Evolutionary conservation across 2,888 invertebrate species (phyloP).

Genomic region (Agonopterix subpropinquella): DNA sequence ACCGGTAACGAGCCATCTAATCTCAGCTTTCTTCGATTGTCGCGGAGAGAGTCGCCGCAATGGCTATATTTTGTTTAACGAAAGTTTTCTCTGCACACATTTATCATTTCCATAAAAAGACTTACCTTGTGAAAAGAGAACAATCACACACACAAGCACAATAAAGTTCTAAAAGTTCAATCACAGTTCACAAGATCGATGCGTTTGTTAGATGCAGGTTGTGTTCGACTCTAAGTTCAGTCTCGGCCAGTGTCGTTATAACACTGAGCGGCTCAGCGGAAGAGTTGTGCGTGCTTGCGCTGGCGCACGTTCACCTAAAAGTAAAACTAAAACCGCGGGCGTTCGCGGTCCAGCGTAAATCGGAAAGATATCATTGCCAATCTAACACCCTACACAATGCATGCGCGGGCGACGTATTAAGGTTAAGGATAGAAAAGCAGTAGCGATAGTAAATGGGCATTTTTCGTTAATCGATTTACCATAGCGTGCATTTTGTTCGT

Average conservation of each 20-base stretch:
- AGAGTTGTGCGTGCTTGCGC: constrained; percentile 56
- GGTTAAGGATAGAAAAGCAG: constrained; percentile 65
- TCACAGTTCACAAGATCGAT: constrained; percentile 49
- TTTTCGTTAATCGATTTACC: constrained; percentile 48
- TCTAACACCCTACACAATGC: constrained; percentile 51
- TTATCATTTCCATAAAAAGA: constrained; percentile 8
- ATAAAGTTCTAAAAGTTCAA: constrained; percentile 47
- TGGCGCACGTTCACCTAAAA: constrained; percentile 62
- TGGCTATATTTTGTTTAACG: constrained; percentile 25
- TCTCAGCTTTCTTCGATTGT: constrained; percentile 38
- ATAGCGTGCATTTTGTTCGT: constrained; percentile 30
- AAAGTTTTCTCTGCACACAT: constrained; percentile 25
- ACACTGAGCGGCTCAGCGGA: constrained; percentile 63
- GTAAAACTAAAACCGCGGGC: constrained; percentile 52
- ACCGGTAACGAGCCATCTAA: constrained; percentile 23
- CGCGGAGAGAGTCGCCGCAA: constrained; percentile 36
- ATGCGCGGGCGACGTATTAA: constrained; percentile 39
- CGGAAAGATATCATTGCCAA: constrained; percentile 41
- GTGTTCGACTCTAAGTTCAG: constrained; percentile 61
- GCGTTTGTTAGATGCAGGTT: constrained; percentile 30
- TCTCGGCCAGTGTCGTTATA: constrained; percentile 62
- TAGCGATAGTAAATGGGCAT: constrained; percentile 28
- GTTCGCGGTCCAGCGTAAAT: constrained; percentile 28
- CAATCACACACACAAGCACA: constrained; percentile 50
- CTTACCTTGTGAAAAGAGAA: constrained; percentile 35